Conservation (phyloP, 2,113 vertebrate species). For the Garra rufa region DNA sequence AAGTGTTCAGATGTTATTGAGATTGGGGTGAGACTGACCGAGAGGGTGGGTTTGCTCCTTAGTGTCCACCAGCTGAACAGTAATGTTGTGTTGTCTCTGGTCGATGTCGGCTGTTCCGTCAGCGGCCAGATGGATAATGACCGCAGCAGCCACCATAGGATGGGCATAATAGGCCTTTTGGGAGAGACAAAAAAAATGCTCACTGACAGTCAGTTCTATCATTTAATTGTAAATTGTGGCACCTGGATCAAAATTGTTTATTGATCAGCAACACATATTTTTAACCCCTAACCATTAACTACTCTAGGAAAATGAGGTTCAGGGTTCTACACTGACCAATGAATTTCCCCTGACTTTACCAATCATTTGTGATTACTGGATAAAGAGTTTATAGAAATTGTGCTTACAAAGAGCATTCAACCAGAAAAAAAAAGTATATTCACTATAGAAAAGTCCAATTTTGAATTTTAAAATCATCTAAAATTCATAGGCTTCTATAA, state of each 20-base stretch:
- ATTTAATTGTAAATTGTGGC: not conserved
- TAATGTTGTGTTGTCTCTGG: conserved; percentile 91
- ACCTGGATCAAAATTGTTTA: not conserved
- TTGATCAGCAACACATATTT: not conserved
- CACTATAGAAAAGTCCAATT: not conserved
- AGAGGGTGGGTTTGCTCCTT: conserved; percentile 89
- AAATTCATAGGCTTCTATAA: not conserved
- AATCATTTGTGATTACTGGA: not conserved
- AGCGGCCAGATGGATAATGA: conserved; percentile 92
- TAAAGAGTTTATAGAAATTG: not conserved
- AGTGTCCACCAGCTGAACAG: conserved; percentile 91
- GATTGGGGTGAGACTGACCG: conserved; percentile 69
- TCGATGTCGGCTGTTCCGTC: conserved; percentile 91
- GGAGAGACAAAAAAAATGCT: not conserved
- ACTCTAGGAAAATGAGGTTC: not conserved
- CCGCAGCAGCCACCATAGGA: conserved; percentile 94
- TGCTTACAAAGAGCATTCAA: not conserved
- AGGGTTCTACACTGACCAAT: too few relatives aligned
- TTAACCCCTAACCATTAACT: not conserved
- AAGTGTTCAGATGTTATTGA: not conserved
- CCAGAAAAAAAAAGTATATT: not conserved
- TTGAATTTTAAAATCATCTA: not conserved
- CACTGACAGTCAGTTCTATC: not conserved
- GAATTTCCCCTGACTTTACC: not conserved
- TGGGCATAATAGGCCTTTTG: conserved; percentile 88